Conservation (phyloP, 2,888 invertebrate species). For the Platerodrilus igneus region DNA sequence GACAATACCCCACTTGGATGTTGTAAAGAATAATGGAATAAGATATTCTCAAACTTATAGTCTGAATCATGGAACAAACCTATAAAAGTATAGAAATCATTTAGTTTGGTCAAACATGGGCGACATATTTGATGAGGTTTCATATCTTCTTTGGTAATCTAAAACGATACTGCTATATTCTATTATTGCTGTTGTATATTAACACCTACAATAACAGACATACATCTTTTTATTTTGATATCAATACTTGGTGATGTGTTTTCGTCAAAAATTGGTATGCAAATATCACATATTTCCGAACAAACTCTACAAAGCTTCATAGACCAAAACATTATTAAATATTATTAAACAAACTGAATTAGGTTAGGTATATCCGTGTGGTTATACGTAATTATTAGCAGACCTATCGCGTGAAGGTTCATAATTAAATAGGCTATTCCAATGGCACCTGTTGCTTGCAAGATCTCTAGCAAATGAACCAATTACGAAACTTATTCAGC, state of each 20-base stretch:
- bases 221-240: constrained; percentile 43
- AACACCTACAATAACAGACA: constrained; percentile 40
- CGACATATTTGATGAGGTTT: constrained; percentile 46
- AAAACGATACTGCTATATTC: constrained; percentile 18
- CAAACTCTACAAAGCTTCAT: constrained; percentile 42
- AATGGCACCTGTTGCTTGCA: too few species aligned
- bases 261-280: constrained; percentile 40
- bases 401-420: too few species aligned
- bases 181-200: constrained; percentile 7
- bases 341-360: too few species aligned
- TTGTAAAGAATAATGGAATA: constrained; percentile 27
- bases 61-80: constrained; percentile 41
- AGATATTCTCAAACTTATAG: constrained; percentile 42
- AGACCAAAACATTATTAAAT: constrained; percentile 35
- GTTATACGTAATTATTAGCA: too few species aligned
- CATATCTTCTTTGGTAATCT: constrained; percentile 42
- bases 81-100: constrained; percentile 42
- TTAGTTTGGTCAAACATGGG: constrained; percentile 41
- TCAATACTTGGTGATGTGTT: constrained; percentile 36
- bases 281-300: constrained; percentile 37
- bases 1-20: constrained; percentile 11
- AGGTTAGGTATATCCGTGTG: too few species aligned
- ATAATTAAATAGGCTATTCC: too few species aligned
- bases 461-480: too few species aligned
- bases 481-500: too few species aligned